Percentiles rank a stretch among this genome's conserved stretches.
phyloP scores from a whole-genome alignment of 2,888 invertebrate species.

The Hypolimnas misippus region DNA sequence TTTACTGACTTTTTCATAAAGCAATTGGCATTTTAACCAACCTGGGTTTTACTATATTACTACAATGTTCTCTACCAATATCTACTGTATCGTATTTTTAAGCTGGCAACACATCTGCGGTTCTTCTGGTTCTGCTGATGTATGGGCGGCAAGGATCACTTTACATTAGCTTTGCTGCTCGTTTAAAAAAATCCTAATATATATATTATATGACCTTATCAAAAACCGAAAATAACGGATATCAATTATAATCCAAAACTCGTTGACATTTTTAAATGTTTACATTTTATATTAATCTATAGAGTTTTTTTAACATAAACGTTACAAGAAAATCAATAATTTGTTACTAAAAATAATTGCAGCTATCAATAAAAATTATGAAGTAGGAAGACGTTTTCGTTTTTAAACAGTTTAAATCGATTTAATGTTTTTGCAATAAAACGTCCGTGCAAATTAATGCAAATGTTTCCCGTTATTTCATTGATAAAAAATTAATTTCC shows the following conservation, averaged over 20 bases:
- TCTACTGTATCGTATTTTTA: too few species aligned
- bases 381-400: slow-evolving; percentile 8
- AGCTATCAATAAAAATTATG: not conserved
- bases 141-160: too few species aligned
- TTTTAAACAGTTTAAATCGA: not conserved
- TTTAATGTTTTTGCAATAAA: not conserved
- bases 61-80: too few species aligned
- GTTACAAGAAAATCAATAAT: not conserved
- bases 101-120: too few species aligned
- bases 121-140: too few species aligned
- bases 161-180: too few species aligned
- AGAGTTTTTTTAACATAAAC: not conserved
- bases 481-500: not conserved
- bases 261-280: not conserved
- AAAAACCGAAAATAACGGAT: too few species aligned
- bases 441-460: not conserved
- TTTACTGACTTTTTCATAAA: too few species aligned
- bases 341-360: not conserved
- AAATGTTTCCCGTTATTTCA: not conserved
- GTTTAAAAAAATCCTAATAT: too few species aligned
- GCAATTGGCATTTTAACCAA: too few species aligned
- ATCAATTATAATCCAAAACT: not conserved
- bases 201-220: too few species aligned
- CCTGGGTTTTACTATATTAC: too few species aligned
- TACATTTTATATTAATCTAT: not conserved